These are phyloP conservation scores for Syrmaticus mikado DNA, from an alignment of 2,113 vertebrate species.

Conservation along the genomic window DNA sequence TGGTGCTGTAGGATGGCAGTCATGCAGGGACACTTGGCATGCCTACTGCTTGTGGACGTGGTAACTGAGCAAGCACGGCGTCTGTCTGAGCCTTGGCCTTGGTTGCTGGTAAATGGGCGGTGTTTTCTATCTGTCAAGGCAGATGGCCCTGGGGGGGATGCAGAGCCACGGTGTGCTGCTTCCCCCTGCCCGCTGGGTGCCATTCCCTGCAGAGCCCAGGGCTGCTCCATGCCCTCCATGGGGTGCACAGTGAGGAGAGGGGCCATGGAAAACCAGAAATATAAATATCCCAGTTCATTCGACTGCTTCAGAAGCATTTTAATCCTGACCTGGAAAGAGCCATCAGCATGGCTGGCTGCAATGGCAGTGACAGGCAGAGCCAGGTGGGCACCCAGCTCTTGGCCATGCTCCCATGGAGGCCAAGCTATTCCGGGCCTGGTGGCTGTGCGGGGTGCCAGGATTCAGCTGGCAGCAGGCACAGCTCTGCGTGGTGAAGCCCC, in stretches of 20 bases:
- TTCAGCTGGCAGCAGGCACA: background rate
- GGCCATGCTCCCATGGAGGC: background rate
- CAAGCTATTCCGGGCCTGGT: slow-evolving; percentile 12
- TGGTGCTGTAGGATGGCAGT: background rate
- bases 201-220: background rate
- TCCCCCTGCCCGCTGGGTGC: background rate
- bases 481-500: background rate
- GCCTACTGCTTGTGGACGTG: background rate
- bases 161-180: background rate
- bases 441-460: background rate
- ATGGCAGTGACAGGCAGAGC: slow-evolving; percentile 47
- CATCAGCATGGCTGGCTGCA: background rate
- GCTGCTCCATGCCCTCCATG: background rate
- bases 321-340: background rate
- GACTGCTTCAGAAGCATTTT: background rate
- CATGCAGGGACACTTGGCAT: background rate
- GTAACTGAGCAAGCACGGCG: background rate
- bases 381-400: slow-evolving; percentile 57
- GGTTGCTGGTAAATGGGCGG: background rate
- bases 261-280: background rate
- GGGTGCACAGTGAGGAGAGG: background rate
- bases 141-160: background rate
- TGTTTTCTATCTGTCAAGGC: background rate
- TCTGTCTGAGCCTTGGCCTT: background rate
- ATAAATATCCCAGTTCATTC: background rate